These are phyloP conservation scores for Regulus satrapa DNA, from an alignment of 2,113 vertebrate genomes.

Conservation along the genomic window DNA sequence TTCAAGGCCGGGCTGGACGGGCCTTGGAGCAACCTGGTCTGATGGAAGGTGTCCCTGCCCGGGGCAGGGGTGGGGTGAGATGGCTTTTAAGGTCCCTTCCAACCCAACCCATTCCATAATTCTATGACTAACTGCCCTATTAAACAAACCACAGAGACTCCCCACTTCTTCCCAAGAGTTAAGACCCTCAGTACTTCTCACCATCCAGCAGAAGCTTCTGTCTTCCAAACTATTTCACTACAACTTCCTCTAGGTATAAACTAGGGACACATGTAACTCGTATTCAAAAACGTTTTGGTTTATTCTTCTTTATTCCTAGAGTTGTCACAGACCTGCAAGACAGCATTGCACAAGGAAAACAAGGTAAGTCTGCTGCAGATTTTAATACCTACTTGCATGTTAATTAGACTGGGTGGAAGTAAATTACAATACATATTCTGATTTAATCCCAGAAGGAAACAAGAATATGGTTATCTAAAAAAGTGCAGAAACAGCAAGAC, in stretches of 20 bases:
- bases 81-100: not conserved
- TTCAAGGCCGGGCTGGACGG: rapidly evolving
- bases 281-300: not conserved
- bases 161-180: not conserved
- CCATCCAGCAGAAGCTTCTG: not conserved
- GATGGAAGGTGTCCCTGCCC: not conserved
- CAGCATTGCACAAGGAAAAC: not conserved
- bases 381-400: not conserved
- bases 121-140: not conserved
- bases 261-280: rapidly evolving
- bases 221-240: not conserved
- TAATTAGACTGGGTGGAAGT: not conserved
- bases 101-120: not conserved
- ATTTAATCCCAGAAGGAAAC: not conserved
- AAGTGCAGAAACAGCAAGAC: not conserved
- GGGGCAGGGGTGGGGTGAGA: not conserved
- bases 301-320: not conserved
- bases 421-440: not conserved
- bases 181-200: not conserved
- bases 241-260: not conserved
- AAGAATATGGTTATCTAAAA: not conserved
- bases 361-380: not conserved
- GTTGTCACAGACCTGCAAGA: not conserved
- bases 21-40: not conserved
- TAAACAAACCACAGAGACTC: not conserved